These are phyloP conservation scores for Eudasyphora cyanicolor DNA, from an alignment of 2,888 invertebrate species.

Conservation along the genomic window DNA sequence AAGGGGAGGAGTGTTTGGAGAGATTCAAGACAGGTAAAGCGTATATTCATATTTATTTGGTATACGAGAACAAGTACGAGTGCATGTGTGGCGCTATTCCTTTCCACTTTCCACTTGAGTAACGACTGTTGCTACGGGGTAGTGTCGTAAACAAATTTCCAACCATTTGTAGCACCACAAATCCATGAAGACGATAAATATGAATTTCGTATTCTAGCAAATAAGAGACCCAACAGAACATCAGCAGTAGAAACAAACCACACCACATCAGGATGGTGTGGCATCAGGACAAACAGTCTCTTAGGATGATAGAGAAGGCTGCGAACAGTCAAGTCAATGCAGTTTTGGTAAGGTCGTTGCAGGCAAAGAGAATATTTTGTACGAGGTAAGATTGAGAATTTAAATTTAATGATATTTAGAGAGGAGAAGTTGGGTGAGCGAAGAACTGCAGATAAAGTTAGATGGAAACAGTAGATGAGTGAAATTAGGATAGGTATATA, in stretches of 20 bases:
- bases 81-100: background rate
- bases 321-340: background rate
- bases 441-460: too few species aligned
- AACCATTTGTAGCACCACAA: slow-evolving; percentile 51
- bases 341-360: slow-evolving; percentile 25
- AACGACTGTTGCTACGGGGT: slow-evolving; percentile 25
- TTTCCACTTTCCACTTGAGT: background rate
- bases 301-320: background rate
- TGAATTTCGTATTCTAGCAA: slow-evolving; percentile 23
- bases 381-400: too few species aligned
- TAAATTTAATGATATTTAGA: too few species aligned
- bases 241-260: slow-evolving; percentile 14
- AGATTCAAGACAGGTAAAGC: background rate
- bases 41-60: background rate
- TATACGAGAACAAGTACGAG: too few species aligned
- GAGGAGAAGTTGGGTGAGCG: too few species aligned
- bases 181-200: slow-evolving; percentile 60
- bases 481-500: too few species aligned
- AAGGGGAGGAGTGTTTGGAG: background rate
- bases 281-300: background rate
- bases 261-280: background rate
- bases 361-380: too few species aligned
- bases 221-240: background rate
- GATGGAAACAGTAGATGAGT: too few species aligned
- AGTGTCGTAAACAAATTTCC: slow-evolving; percentile 62